A percentile compares a stretch with the other conserved stretches of the same genome.
Evolutionary conservation across 2,113 vertebrate species (phyloP).

Genomic region (Hucho hucho): DNA sequence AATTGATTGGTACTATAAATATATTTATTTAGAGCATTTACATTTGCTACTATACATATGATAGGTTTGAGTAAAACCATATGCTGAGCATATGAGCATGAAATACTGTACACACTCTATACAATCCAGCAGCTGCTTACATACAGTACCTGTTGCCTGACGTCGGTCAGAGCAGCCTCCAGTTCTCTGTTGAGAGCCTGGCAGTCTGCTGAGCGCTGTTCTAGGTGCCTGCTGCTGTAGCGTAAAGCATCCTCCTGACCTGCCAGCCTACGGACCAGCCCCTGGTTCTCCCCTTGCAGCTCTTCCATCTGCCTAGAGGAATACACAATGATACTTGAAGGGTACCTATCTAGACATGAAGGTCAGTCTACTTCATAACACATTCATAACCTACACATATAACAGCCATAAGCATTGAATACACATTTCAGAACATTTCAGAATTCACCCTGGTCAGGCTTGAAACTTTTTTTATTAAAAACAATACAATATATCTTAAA

Average conservation of each 20-base stretch:
- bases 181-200: constrained; percentile 77
- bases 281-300: constrained; percentile 78
- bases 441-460: not conserved
- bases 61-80: no score
- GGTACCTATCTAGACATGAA: no score
- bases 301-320: constrained; percentile 73
- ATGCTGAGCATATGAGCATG: no score
- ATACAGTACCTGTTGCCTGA: constrained; percentile 78
- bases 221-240: constrained; percentile 72
- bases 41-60: no score
- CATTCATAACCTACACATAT: no score
- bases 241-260: constrained; percentile 77
- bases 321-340: not conserved
- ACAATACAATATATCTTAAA: no score
- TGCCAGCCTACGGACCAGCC: constrained; percentile 76
- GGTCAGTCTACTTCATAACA: no score
- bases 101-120: not conserved
- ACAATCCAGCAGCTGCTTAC: not conserved
- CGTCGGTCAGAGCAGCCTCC: constrained; percentile 77
- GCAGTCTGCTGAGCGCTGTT: constrained; percentile 75
- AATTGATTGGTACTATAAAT: no score
- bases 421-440: not conserved
- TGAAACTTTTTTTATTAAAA: no score
- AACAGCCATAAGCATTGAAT: not conserved
- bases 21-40: no score